Evolutionary conservation across 2,888 invertebrate species (phyloP).

Genomic region (Lasioglossum vierecki): DNA sequence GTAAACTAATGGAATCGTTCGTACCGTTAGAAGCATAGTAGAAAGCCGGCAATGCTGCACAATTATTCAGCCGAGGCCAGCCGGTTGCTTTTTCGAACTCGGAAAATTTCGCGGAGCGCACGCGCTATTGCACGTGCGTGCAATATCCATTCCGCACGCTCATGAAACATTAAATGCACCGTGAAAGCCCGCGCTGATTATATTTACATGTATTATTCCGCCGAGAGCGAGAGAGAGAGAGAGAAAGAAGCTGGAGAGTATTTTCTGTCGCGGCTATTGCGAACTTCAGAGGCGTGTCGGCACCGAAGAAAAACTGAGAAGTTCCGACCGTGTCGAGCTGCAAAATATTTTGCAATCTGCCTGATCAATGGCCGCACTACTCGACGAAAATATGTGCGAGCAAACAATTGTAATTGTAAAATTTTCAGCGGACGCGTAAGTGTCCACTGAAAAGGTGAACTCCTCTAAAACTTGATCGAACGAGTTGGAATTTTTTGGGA

Average conservation of each 20-base stretch:
- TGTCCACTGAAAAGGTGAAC: neutral
- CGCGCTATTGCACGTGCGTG: slow-evolving; percentile 50
- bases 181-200: slow-evolving; percentile 72
- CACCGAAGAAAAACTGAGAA: slow-evolving; percentile 44
- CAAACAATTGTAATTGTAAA: too few species aligned
- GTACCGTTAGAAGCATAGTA: neutral
- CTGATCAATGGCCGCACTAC: neutral
- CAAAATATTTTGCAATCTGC: neutral
- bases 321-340: slow-evolving; percentile 7
- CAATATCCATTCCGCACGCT: slow-evolving; percentile 67
- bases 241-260: slow-evolving; percentile 27
- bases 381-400: neutral
- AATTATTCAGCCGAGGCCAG: slow-evolving; percentile 35
- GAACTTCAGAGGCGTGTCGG: slow-evolving; percentile 43
- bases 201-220: slow-evolving; percentile 74
- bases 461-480: neutral
- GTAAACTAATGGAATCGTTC: neutral
- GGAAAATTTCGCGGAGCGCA: slow-evolving; percentile 38
- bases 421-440: neutral
- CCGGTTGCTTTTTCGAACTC: slow-evolving; percentile 11
- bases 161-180: slow-evolving; percentile 74
- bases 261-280: slow-evolving; percentile 57
- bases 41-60: neutral
- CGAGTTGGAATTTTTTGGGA: neutral
- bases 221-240: slow-evolving; percentile 39